A percentile compares a stretch with the other conserved stretches of the same genome.
These are phyloP conservation scores for Garrulus glandarius DNA, from an alignment of 2,797 vertebrate genomes.

Conservation along the genomic window DNA sequence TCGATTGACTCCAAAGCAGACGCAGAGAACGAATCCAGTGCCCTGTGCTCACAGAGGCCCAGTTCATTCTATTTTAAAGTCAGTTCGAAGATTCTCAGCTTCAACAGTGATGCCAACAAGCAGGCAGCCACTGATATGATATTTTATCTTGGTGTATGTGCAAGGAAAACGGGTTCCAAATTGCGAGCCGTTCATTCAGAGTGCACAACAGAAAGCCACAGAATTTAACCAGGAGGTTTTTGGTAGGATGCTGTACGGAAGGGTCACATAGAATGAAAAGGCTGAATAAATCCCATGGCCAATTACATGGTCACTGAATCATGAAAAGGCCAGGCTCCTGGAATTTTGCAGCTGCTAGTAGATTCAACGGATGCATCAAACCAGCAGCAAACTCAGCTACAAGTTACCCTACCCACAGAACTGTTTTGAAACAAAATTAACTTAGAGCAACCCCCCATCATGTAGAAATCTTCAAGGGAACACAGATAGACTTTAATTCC, in stretches of 20 bases:
- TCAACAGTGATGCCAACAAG: background rate
- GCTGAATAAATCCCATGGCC: constrained; percentile 63
- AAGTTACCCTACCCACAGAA: background rate
- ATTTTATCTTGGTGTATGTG: background rate
- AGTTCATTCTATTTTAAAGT: background rate
- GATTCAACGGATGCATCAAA: constrained; percentile 48
- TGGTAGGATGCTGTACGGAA: constrained; percentile 3
- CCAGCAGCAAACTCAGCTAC: constrained; percentile 49
- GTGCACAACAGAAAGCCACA: background rate
- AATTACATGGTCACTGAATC: constrained; percentile 72
- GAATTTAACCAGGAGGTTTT: background rate
- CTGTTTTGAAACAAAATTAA: background rate
- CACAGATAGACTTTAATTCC: background rate
- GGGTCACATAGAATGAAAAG: constrained; percentile 62
- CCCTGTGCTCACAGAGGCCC: background rate
- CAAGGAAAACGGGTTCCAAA: background rate
- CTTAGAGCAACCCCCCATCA: background rate
- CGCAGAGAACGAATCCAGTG: background rate
- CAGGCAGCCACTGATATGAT: background rate
- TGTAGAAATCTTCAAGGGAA: background rate
- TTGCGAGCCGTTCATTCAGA: background rate
- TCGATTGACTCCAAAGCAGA: background rate
- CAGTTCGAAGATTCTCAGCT: background rate
- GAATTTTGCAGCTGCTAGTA: constrained; percentile 66
- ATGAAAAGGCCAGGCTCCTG: constrained; percentile 55